Conservation (phyloP, 1,140 invertebrate genomes). For the Diploscapter pachys region DNA sequence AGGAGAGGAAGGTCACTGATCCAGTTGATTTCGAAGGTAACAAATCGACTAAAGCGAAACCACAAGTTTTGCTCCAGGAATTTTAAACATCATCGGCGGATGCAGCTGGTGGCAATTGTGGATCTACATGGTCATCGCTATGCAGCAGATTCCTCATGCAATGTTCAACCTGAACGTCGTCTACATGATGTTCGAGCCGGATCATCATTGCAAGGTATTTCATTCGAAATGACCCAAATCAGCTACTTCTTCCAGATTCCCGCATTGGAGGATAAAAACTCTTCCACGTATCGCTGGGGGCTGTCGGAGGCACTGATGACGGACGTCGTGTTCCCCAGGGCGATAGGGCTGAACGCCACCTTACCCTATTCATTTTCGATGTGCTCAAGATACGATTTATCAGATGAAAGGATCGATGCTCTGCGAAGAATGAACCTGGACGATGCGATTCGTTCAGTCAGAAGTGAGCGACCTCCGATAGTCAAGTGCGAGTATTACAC, state of each 20-base stretch:
- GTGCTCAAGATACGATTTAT: too few relatives aligned
- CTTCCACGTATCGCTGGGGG: conserved; percentile 42
- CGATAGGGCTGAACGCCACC: conserved; percentile 9
- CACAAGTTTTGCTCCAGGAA: conserved; percentile 27
- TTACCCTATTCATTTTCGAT: neutral
- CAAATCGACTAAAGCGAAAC: neutral
- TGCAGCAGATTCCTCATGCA: conserved; percentile 58
- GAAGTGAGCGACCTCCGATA: too few relatives aligned
- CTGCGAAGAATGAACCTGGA: too few relatives aligned
- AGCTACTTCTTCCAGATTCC: conserved; percentile 40
- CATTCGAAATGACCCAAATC: neutral
- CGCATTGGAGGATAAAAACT: conserved; percentile 43
- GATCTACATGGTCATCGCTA: conserved; percentile 53
- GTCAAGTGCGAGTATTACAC: too few relatives aligned
- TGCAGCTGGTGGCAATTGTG: conserved; percentile 59
- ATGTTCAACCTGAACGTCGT: conserved; percentile 58
- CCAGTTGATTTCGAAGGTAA: conserved; percentile 54
- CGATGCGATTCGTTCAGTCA: too few relatives aligned
- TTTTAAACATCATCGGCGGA: conserved; percentile 58
- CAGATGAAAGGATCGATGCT: too few relatives aligned
- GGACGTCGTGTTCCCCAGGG: conserved; percentile 48
- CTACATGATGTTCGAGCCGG: conserved; percentile 59
- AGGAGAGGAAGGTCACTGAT: conserved; percentile 50
- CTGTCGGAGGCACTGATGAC: conserved; percentile 42
- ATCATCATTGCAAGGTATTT: conserved; percentile 49